These are phyloP conservation scores for Rhizomys pruinosus DNA, from an alignment of 2,113 vertebrate species.

Conservation along the genomic window DNA sequence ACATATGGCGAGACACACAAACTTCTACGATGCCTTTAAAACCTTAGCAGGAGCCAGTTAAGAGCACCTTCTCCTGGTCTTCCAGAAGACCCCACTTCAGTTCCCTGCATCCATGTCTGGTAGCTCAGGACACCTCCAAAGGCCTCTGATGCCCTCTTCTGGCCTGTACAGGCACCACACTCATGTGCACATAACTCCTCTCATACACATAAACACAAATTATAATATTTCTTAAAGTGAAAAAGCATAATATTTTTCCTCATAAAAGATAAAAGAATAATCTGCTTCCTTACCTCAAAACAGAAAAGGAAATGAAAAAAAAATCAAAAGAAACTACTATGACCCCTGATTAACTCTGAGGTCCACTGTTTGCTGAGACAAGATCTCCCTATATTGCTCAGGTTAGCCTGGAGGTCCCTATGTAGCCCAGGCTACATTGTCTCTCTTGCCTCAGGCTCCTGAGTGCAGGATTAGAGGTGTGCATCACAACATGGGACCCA, in stretches of 20 bases:
- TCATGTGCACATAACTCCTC: too few relatives aligned
- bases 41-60: neutral
- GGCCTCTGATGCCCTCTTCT: neutral
- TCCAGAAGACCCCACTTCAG: neutral
- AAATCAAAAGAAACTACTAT: neutral
- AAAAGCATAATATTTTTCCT: neutral
- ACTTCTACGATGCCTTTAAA: neutral
- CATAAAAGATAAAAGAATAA: neutral
- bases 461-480: neutral
- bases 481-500: neutral
- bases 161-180: neutral
- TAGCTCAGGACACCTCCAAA: neutral
- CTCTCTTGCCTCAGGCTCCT: neutral
- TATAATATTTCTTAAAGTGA: neutral
- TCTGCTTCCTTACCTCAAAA: neutral
- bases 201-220: neutral
- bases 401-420: neutral
- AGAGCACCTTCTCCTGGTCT: neutral
- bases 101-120: neutral
- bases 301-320: neutral
- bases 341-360: neutral
- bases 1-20: neutral
- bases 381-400: neutral
- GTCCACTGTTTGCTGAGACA: neutral
- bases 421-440: neutral